Evolutionary conservation across 92 coral and sea anemone genomes (phyloP).

Genomic region (Paramuricea clavata): DNA sequence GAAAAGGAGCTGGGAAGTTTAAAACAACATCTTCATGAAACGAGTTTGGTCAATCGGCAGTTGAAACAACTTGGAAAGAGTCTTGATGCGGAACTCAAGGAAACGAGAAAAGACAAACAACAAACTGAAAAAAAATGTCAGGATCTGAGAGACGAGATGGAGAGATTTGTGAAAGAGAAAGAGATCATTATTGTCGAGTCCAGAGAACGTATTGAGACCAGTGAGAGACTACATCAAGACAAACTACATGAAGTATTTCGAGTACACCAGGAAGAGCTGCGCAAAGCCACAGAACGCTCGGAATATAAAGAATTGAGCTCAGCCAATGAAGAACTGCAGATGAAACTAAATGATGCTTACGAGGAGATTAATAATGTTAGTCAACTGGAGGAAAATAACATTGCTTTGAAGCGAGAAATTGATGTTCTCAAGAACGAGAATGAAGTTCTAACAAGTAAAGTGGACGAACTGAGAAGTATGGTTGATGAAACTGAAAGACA

Average conservation of each 20-base stretch:
- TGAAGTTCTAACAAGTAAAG: conserved; percentile 44
- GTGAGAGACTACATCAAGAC: conserved; percentile 29
- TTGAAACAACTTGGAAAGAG: conserved; percentile 42
- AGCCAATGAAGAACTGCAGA: conserved; percentile 55
- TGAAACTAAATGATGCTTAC: conserved; percentile 52
- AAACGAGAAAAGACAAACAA: conserved; percentile 71
- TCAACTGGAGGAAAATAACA: conserved; percentile 13
- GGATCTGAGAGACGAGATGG: conserved; percentile 79
- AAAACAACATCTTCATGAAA: conserved; percentile 7
- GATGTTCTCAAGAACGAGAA: conserved; percentile 50
- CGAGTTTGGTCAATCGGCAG: conserved; percentile 33
- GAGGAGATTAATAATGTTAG: neutral
- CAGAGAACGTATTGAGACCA: conserved; percentile 47
- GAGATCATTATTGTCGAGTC: conserved; percentile 55
- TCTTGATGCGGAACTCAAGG: conserved; percentile 35
- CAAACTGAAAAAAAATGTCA: conserved; percentile 80
- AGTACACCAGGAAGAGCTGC: neutral
- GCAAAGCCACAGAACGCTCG: conserved; percentile 4
- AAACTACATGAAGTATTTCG: conserved; percentile 13
- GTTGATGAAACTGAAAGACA: conserved; percentile 2
- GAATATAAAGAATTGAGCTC: conserved; percentile 65
- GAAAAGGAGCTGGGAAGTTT: conserved; percentile 22
- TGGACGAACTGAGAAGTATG: conserved; percentile 12
- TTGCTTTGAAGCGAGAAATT: conserved; percentile 58
- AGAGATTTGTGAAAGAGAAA: conserved; percentile 63